Conservation (phyloP, 2,888 invertebrate genomes). For the Deilephila porcellus region DNA sequence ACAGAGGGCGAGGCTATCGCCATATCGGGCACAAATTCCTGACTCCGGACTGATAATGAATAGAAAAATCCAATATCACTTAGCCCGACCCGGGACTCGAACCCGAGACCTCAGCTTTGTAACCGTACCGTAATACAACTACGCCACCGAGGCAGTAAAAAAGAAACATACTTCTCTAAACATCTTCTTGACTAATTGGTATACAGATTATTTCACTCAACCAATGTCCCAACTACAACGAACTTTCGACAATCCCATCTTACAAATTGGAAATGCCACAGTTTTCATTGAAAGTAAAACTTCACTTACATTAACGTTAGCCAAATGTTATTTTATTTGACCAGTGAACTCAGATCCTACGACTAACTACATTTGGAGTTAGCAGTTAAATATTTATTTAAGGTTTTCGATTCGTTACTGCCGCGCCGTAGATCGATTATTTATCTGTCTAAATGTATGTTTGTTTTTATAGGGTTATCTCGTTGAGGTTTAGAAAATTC, state of each 20-base stretch:
- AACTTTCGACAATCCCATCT: background rate
- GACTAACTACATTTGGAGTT: slow-evolving; percentile 13
- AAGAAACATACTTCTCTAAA: no score
- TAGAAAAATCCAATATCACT: no score
- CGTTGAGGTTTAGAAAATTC: background rate
- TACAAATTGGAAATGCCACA: background rate
- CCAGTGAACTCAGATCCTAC: slow-evolving; percentile 6
- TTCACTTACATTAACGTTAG: background rate
- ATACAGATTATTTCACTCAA: background rate
- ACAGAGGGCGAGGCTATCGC: no score
- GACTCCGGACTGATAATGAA: no score
- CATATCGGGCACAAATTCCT: no score
- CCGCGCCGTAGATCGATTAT: background rate
- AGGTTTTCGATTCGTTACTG: background rate
- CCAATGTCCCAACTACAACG: background rate
- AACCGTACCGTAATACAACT: no score
- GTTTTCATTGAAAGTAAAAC: slow-evolving; percentile 18
- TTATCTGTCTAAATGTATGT: background rate
- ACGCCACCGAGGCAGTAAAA: no score
- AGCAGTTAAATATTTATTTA: slow-evolving; percentile 16
- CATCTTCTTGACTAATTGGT: no score
- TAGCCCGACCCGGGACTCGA: no score
- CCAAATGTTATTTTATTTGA: slow-evolving; percentile 16
- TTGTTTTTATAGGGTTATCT: background rate
- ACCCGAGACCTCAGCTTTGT: no score